Evolutionary conservation across 30 jellyfish, hydroid and myxozoan species (phyloP).

Genomic region (Turritopsis dohrnii): DNA sequence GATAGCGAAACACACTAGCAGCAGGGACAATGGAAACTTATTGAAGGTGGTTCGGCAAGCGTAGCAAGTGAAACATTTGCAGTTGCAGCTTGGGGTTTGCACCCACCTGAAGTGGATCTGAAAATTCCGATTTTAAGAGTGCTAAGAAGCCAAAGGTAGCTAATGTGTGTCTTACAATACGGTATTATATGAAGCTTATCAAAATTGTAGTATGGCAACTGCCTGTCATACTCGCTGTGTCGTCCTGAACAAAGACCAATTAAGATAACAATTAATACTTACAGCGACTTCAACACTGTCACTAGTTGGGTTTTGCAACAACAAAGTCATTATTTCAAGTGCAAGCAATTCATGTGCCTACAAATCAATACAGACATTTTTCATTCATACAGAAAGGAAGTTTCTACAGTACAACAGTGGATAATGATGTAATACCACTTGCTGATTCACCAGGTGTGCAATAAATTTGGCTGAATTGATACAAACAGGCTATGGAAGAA

Average conservation of each 20-base stretch:
- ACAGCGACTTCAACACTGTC: conserved; percentile 99
- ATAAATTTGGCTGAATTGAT: conserved; percentile 77
- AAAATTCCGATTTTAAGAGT: too few species aligned
- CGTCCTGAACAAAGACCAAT: not conserved
- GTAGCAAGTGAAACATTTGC: too few species aligned
- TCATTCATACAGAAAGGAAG: not conserved
- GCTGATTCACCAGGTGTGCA: conserved; percentile 95
- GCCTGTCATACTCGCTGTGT: too few species aligned
- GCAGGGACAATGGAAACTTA: too few species aligned
- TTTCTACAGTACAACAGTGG: not conserved
- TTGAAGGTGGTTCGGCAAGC: too few species aligned
- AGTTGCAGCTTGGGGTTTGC: too few species aligned
- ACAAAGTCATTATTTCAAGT: conserved; percentile 77
- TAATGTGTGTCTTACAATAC: too few species aligned
- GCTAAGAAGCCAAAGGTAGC: too few species aligned
- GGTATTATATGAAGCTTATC: too few species aligned
- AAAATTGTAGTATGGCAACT: too few species aligned
- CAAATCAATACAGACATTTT: not conserved
- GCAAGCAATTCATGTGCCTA: conserved; percentile 97
- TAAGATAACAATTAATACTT: conserved; percentile 23
- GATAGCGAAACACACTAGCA: too few species aligned
- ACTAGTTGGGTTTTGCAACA: conserved; percentile 92
- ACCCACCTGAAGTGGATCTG: too few species aligned
- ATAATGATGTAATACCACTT: conserved; percentile 60
- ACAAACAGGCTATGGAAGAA: conserved; percentile 61